Evolutionary conservation across 2,113 vertebrate genomes (phyloP).

Genomic region (Bucco capensis): DNA sequence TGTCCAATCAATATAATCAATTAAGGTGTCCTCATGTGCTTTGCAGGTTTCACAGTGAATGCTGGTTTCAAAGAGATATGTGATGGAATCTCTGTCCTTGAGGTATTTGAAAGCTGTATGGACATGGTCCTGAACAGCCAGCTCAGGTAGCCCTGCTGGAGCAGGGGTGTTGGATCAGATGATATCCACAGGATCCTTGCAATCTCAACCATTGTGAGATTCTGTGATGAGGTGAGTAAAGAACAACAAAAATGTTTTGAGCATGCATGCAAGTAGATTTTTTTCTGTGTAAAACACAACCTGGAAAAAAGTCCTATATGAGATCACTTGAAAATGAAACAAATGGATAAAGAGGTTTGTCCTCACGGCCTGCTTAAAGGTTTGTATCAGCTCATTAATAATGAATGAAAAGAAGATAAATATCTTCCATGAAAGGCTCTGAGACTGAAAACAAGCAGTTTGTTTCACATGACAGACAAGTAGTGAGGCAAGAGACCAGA

Average conservation of each 20-base stretch:
- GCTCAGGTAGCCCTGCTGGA: too few relatives aligned
- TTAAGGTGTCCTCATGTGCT: neutral
- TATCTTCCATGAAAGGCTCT: neutral
- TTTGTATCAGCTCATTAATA: neutral
- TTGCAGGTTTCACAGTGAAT: neutral
- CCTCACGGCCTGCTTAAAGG: neutral
- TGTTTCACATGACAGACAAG: neutral
- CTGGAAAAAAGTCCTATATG: neutral
- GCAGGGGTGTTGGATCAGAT: too few relatives aligned
- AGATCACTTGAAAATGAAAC: neutral
- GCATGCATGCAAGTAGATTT: rapidly evolving
- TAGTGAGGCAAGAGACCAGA: rapidly evolving
- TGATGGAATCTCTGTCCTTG: neutral
- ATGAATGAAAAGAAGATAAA: neutral
- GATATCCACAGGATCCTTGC: too few relatives aligned
- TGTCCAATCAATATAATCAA: neutral
- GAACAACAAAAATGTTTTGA: neutral
- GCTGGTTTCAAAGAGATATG: neutral
- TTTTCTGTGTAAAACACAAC: neutral
- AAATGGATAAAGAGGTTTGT: neutral
- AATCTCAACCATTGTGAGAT: too few relatives aligned
- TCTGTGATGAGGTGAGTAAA: neutral
- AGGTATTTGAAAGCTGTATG: too few relatives aligned
- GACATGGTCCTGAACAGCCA: too few relatives aligned
- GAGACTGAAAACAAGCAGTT: neutral